Evolutionary conservation across 2,797 vertebrate genomes (phyloP), one percentile per base, ranked within the genome.

Genomic region (Pantherophis alleghaniensis): DNA sequence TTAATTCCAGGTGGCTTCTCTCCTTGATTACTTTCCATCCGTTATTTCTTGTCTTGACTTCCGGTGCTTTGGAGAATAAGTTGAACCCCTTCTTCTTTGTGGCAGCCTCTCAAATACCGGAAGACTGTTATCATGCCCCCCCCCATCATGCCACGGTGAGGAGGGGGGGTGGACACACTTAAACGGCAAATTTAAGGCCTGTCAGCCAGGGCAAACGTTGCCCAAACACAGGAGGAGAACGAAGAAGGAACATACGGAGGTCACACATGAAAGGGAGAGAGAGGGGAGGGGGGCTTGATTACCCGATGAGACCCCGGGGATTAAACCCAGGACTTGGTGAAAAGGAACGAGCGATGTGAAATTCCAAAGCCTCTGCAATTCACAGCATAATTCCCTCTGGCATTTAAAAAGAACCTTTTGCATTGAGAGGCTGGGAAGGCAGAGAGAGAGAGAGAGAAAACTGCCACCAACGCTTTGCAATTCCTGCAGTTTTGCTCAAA

Each of bases 341-440:
- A 2, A 63, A 47, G 16, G 42, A 87, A 12, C 13, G 60, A 26
- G 20, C 3, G 26, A 79, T 79, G 53, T 51, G 26, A 69, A 22
- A 87, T 47, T n/a, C 22, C 12, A 83, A 59, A 42, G 2, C 28
- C 12, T 26, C 53, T 26, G 32, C 37, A 60, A 37, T 63, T 63
- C 61, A 63, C 61, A 1, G 61, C 61, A 12, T 20, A 63, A 63
- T 66, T 69, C 55, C 61, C 83, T 47, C 59, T 53, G 57, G 56
- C 28, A 60, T 42, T 32, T 53, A 22, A 63, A 22, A 22, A 47
- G 9, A 24, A 20, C 1, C 7, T 13, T 61, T 32, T 28, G 18
- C 42, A 51, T 7, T 0, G 0, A 24, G 26, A 18, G 56, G 83
- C 79, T 57, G 0, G 16, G 1, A 57, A 55, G 26, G 28, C 0